phyloP scores from a whole-genome alignment of 2,113 vertebrate genomes.

The Petromus typicus region DNA sequence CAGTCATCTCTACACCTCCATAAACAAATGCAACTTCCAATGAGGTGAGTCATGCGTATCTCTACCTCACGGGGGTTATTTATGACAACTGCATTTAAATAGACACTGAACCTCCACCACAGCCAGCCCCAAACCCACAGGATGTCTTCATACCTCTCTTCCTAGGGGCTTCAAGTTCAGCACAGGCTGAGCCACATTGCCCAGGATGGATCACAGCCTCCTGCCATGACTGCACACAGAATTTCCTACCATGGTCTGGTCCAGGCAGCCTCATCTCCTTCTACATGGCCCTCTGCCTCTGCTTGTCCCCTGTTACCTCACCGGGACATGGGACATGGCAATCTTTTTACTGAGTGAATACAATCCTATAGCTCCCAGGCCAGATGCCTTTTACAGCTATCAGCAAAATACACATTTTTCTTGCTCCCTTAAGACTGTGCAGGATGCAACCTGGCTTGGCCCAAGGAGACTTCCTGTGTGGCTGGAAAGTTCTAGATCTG shows the following conservation, averaged over 20 bases:
- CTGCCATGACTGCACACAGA: rapidly evolving
- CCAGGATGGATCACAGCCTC: neutral
- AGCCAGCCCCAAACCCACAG: neutral
- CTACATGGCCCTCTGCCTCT: neutral
- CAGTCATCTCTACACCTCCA: neutral
- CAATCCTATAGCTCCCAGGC: neutral
- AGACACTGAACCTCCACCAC: too few relatives aligned
- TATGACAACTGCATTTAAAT: neutral
- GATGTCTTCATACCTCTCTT: neutral
- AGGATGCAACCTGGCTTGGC: too few relatives aligned
- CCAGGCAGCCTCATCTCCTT: too few relatives aligned
- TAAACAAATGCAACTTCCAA: neutral
- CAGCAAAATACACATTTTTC: neutral
- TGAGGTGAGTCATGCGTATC: neutral
- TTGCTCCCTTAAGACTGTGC: too few relatives aligned
- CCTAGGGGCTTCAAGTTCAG: neutral
- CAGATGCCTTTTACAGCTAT: neutral
- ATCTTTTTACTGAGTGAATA: neutral
- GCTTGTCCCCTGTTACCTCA: neutral
- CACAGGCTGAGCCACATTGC: neutral
- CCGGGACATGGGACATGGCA: neutral
- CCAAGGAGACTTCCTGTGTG: neutral
- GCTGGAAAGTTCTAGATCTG: neutral
- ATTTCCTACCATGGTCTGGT: too few relatives aligned
- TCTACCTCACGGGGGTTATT: neutral